These are phyloP conservation scores for Odontophorus gujanensis DNA, from an alignment of 2,113 vertebrate genomes.

Conservation along the genomic window DNA sequence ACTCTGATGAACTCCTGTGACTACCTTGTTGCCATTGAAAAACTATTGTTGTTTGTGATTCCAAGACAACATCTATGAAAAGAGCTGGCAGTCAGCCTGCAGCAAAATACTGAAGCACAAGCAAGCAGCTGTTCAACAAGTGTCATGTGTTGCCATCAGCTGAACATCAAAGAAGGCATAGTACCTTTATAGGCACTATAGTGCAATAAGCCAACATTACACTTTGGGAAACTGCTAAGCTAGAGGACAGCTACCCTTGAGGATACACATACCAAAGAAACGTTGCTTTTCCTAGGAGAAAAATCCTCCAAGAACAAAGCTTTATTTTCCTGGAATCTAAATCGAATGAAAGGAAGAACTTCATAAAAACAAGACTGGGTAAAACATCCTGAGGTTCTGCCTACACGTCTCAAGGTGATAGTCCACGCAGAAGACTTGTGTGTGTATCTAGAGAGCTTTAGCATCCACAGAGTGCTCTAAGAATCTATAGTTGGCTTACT, in stretches of 20 bases:
- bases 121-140: not conserved
- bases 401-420: not conserved
- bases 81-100: not conserved
- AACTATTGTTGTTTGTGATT: not conserved
- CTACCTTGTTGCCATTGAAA: not conserved
- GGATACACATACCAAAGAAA: not conserved
- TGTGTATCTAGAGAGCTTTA: not conserved
- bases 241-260: not conserved
- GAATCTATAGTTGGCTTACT: not conserved
- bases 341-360: not conserved
- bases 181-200: not conserved
- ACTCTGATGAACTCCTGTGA: not conserved
- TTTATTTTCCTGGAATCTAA: not conserved
- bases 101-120: not conserved
- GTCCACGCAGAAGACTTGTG: not conserved
- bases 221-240: not conserved
- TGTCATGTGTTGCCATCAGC: not conserved
- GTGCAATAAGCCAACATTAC: not conserved
- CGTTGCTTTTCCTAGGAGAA: not conserved
- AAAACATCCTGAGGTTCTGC: not conserved
- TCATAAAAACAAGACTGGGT: not conserved
- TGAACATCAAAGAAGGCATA: not conserved
- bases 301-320: not conserved
- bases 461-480: not conserved
- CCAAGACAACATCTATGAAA: not conserved